A percentile compares a stretch with the other conserved stretches of the same genome.
Evolutionary conservation across 2,797 vertebrate genomes (phyloP).

Genomic region (Menidia menidia): DNA sequence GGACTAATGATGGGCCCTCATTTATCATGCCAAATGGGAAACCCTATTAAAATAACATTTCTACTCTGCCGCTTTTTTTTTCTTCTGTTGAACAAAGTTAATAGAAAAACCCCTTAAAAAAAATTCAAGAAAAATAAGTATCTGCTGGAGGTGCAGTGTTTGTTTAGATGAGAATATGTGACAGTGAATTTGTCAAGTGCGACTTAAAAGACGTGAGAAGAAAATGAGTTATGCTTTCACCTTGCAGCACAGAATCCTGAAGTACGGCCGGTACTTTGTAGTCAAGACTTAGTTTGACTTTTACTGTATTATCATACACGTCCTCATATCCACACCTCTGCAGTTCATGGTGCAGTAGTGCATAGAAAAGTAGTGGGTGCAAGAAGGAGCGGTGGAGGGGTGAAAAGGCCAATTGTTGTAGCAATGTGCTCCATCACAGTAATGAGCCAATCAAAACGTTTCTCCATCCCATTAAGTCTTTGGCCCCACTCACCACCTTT

Average conservation of each 20-base stretch:
- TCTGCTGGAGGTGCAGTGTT: slow-evolving; percentile 7
- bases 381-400: slow-evolving; percentile 27
- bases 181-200: slow-evolving; percentile 38
- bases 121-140: slow-evolving; percentile 28
- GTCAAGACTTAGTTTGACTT: slow-evolving; percentile 46
- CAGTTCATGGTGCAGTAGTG: slow-evolving; percentile 46
- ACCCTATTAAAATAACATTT: slow-evolving; percentile 31
- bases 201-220: slow-evolving; percentile 21
- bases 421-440: slow-evolving; percentile 82
- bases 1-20: slow-evolving; percentile 55
- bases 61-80: slow-evolving; percentile 31
- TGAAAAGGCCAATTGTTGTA: slow-evolving; percentile 74
- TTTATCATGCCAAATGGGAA: slow-evolving; percentile 61
- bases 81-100: slow-evolving; percentile 45
- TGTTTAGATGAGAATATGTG: slow-evolving; percentile 10
- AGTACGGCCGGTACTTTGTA: slow-evolving; percentile 46
- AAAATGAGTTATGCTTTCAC: slow-evolving; percentile 50
- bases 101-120: slow-evolving; percentile 38
- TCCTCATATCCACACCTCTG: slow-evolving; percentile 33
- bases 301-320: slow-evolving; percentile 28
- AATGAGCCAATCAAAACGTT: slow-evolving; percentile 83
- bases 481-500: slow-evolving; percentile 70
- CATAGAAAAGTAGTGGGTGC: slow-evolving; percentile 58
- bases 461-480: slow-evolving; percentile 82
- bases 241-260: slow-evolving; percentile 53